Evolutionary conservation across 2,113 vertebrate species (phyloP), one percentile per base, ranked within the genome.

Genomic region (Coptodon bakossiorum): DNA sequence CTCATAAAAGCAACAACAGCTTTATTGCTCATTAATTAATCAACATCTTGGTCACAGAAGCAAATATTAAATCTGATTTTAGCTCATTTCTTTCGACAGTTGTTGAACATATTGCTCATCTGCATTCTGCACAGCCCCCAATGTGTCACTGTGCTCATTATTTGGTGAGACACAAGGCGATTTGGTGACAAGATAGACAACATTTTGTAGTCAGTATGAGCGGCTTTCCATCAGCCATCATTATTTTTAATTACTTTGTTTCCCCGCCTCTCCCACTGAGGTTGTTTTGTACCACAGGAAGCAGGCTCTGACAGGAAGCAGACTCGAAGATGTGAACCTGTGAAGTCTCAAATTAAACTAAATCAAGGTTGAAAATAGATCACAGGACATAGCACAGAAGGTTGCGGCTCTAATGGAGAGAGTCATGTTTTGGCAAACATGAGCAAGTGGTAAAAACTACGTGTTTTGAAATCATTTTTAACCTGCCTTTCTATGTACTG

Each of bases 181-280:
- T 78, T 48, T 63, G 38, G 83, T 85, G 80, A 88, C 19, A 61
- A 83, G 82, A 82, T 38, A 45, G 73, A 36, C 71, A 83, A 40
- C 59, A 50, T 83, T 86, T 88, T 83, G 53, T 45, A 68, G 56
- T 82, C 68, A 6, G 59, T 27, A 24, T 45, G 84, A 87, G 84
- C 82, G 59, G 71, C 54, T 90, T 81, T 88, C 56, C 63, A 83
- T 91, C 93, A 87, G 66, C 78, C 78, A 48, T 92, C 88, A 89
- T 92, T 94, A 93, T 90, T 91, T 94, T 87, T 85, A 90, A 92
- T 92, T 80, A 91, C 81, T 86, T 87, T 52, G 71, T 80, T 83
- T 87, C 80, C 31, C 19, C 9, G 3, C 76, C 84, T 63, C 54
- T 53, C 84, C 87, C 43, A 73, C 90, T 88, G 87, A 66, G 86